Conservation (phyloP, 2,797 vertebrate genomes). For the Anguilla anguilla region DNA sequence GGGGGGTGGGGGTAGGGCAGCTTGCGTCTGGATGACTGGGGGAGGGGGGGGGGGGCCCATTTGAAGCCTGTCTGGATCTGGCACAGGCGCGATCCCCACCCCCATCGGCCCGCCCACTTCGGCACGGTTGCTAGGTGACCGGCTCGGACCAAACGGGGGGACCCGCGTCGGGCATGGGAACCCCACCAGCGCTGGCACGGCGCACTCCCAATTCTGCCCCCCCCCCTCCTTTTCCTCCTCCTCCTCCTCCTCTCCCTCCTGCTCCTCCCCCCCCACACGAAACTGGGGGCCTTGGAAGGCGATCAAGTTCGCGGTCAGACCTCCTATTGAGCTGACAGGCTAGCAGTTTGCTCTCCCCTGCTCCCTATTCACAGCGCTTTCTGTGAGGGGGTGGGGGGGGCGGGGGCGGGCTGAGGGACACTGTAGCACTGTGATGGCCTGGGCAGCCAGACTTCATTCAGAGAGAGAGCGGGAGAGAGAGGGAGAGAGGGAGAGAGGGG, state of each 20-base stretch:
- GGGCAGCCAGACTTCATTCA: constrained; percentile 64
- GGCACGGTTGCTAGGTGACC: constrained; percentile 72
- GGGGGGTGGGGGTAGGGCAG: constrained; percentile 59
- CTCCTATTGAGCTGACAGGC: constrained; percentile 83
- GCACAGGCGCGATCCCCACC: constrained; percentile 42
- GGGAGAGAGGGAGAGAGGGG: neutral
- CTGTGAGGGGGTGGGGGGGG: constrained; percentile 12
- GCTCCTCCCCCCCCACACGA: constrained; percentile 50
- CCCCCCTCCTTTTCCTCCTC: neutral
- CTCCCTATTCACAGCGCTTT: constrained; percentile 68
- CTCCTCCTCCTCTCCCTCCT: neutral
- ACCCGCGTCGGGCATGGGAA: constrained; percentile 20
- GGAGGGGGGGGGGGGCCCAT: constrained; percentile 76
- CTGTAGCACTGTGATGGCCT: constrained; percentile 65
- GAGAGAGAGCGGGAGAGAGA: constrained; percentile 27
- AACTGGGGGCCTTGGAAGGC: constrained; percentile 77
- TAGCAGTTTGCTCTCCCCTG: constrained; percentile 80
- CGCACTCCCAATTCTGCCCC: neutral
- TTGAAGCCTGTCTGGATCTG: constrained; percentile 68
- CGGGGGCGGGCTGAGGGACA: constrained; percentile 52
- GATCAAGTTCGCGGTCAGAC: constrained; percentile 80
- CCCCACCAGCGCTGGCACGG: constrained; percentile 14
- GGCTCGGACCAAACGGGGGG: neutral
- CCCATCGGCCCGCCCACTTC: constrained; percentile 22
- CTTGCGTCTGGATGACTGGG: constrained; percentile 62